Evolutionary conservation across 1,140 invertebrate genomes (phyloP).

Genomic region (Melipona quadrifasciata): DNA sequence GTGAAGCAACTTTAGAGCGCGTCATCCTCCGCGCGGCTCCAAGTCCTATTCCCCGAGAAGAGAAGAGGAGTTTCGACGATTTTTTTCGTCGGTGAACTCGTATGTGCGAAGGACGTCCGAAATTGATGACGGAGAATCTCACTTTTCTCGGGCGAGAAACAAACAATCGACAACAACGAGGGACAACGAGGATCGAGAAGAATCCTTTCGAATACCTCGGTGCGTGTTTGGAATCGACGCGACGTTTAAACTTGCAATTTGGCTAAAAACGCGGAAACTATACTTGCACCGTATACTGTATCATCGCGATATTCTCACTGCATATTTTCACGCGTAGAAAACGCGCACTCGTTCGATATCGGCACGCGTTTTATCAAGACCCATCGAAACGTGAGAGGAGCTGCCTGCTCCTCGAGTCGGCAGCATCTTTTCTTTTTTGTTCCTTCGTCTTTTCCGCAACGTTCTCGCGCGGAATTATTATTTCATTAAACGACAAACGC

Average conservation of each 20-base stretch:
- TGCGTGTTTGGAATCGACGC: no score
- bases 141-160: background rate
- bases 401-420: no score
- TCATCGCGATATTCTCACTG: background rate
- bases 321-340: no score
- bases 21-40: background rate
- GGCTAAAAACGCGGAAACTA: background rate
- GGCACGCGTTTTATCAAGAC: background rate
- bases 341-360: background rate
- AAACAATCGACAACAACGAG: no score
- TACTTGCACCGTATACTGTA: no score
- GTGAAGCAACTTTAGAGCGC: conserved; percentile 15
- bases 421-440: no score
- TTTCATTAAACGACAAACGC: background rate
- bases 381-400: no score
- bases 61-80: conserved; percentile 32
- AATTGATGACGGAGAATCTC: conserved; percentile 35
- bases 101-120: background rate
- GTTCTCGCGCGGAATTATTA: background rate
- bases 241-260: no score
- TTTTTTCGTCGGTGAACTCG: conserved; percentile 36
- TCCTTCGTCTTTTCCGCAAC: no score
- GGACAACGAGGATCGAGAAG: background rate
- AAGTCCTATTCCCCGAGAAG: background rate
- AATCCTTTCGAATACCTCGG: background rate